phyloP scores from a whole-genome alignment of 2,797 vertebrate genomes.

The Crocodylus rhombifer region DNA sequence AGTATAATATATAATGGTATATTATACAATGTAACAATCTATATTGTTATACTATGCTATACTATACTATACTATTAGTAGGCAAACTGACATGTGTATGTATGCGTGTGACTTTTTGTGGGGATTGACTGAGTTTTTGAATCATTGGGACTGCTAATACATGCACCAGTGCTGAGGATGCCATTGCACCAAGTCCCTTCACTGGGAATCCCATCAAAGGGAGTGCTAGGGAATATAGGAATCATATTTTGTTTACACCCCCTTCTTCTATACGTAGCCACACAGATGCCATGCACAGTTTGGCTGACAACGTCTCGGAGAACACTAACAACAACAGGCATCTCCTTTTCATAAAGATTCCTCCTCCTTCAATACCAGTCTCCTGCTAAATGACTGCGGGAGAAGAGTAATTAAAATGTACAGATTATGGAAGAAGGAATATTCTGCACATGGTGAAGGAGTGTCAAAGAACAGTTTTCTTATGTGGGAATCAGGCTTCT shows the following conservation, averaged over 20 bases:
- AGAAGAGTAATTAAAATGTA: neutral
- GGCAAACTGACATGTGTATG: no score
- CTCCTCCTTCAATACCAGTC: neutral
- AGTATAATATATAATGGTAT: no score
- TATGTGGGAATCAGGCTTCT: neutral
- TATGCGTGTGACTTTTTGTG: no score
- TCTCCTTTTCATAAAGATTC: neutral
- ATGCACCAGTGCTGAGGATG: neutral
- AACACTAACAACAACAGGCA: neutral
- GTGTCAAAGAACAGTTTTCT: neutral
- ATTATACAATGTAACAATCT: no score
- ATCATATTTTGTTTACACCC: neutral
- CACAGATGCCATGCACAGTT: neutral
- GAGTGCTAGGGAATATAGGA: neutral
- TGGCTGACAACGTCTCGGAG: neutral
- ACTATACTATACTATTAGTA: no score
- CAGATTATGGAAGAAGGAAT: neutral
- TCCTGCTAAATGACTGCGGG: neutral
- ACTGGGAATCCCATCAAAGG: neutral
- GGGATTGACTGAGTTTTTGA: no score
- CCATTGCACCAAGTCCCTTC: neutral
- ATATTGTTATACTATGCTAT: no score
- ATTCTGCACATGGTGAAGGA: neutral
- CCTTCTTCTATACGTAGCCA: neutral
- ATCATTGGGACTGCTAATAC: no score